Evolutionary conservation across 2,888 invertebrate genomes (phyloP).

Genomic region (Drosophila longiperda): DNA sequence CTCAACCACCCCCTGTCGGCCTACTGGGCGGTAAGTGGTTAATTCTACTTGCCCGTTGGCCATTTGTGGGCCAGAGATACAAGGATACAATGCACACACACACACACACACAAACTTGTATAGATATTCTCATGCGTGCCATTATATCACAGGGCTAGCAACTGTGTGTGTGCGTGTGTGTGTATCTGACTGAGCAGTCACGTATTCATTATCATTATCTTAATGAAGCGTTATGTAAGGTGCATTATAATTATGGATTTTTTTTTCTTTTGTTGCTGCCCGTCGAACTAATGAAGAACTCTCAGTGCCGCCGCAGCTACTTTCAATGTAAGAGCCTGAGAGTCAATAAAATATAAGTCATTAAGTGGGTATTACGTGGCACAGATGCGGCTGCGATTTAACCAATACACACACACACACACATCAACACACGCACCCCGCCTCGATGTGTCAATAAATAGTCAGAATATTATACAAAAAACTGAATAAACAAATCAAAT

Average conservation of each 20-base stretch:
- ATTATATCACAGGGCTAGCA: constrained; percentile 62
- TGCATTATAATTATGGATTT: constrained; percentile 81
- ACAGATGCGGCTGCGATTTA: constrained; percentile 25
- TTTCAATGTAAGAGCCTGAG: not conserved
- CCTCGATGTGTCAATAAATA: constrained; percentile 38
- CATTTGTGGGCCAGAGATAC: constrained; percentile 57
- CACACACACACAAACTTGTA: constrained; percentile 11
- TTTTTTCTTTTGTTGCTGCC: constrained; percentile 16
- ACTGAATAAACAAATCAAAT: not conserved
- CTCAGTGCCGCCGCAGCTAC: constrained; percentile 15
- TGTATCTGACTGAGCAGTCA: constrained; percentile 65
- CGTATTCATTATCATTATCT: constrained; percentile 82
- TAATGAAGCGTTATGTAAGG: constrained; percentile 82
- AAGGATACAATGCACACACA: constrained; percentile 31
- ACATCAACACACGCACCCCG: not conserved
- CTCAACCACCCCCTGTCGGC: constrained; percentile 10
- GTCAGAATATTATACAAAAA: constrained; percentile 20
- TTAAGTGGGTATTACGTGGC: constrained; percentile 49
- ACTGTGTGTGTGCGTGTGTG: not conserved
- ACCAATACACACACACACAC: not conserved
- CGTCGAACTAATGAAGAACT: constrained; percentile 63
- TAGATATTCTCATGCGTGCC: constrained; percentile 73
- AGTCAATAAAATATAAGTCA: constrained; percentile 72
- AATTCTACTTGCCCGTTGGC: constrained; percentile 75
- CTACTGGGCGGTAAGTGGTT: constrained; percentile 73